Conservation (phyloP, 2,113 vertebrate species). For the Tupaia chinensis region DNA sequence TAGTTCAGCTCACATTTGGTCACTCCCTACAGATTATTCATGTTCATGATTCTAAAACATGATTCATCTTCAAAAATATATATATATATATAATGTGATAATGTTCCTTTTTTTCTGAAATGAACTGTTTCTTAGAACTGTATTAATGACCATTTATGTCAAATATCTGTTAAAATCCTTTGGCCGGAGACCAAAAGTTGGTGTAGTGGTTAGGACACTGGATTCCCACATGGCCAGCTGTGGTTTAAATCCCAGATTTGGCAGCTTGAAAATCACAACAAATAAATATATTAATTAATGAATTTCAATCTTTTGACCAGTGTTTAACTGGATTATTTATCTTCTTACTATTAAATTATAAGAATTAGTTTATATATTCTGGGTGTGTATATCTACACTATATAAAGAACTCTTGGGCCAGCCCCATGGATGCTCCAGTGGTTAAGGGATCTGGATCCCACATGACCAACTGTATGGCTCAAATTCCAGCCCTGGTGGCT, state of each 20-base stretch:
- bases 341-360: not conserved
- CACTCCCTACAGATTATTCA: not conserved
- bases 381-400: not conserved
- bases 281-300: too few species aligned
- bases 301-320: too few species aligned
- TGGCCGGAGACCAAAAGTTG: not conserved
- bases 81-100: not conserved
- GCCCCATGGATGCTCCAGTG: too few species aligned
- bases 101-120: not conserved
- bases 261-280: too few species aligned
- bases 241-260: too few species aligned
- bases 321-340: not conserved
- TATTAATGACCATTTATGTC: not conserved
- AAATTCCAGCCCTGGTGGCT: too few species aligned
- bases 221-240: too few species aligned
- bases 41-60: slow-evolving; percentile 10
- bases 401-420: not conserved
- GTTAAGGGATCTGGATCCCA: too few species aligned
- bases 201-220: too few species aligned
- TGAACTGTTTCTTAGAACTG: not conserved
- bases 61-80: not conserved
- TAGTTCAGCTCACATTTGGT: too few species aligned
- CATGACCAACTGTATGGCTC: too few species aligned
- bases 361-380: not conserved
- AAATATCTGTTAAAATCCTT: not conserved